Conservation (phyloP, 2,113 vertebrate genomes). For the Mesitornis unicolor region DNA sequence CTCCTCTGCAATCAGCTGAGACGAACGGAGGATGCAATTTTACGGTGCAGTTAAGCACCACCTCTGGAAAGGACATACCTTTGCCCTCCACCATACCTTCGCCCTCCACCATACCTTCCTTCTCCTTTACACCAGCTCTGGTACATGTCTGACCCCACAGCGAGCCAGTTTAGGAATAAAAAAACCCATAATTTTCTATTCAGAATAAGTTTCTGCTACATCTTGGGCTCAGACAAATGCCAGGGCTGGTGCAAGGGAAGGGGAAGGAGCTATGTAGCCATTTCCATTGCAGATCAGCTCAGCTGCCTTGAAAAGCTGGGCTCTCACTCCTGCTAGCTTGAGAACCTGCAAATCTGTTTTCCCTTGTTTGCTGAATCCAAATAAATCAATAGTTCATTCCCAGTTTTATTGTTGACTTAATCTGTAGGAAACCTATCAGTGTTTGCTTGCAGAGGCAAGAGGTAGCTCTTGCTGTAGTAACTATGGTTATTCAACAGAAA, state of each 20-base stretch:
- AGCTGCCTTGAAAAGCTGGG: background rate
- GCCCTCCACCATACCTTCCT: background rate
- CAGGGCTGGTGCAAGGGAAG: background rate
- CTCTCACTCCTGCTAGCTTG: background rate
- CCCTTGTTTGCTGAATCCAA: background rate
- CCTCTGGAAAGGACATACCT: background rate
- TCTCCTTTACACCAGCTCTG: background rate
- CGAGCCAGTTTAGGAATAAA: background rate
- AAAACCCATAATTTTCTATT: background rate
- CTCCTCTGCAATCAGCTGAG: background rate
- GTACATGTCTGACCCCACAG: background rate
- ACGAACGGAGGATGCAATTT: accelerated
- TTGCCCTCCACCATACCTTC: accelerated
- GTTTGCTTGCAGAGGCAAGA: background rate
- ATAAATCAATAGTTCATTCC: background rate
- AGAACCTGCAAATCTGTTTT: background rate
- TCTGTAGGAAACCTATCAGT: background rate
- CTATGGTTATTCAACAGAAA: background rate
- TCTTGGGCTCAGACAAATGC: background rate
- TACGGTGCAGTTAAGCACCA: background rate
- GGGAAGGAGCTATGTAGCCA: background rate
- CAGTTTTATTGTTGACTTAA: background rate
- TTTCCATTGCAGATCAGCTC: background rate
- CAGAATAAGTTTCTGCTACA: background rate
- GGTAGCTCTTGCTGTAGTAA: background rate